These are phyloP conservation scores for Saccopteryx leptura DNA, from an alignment of 2,113 vertebrate species.

Conservation along the genomic window DNA sequence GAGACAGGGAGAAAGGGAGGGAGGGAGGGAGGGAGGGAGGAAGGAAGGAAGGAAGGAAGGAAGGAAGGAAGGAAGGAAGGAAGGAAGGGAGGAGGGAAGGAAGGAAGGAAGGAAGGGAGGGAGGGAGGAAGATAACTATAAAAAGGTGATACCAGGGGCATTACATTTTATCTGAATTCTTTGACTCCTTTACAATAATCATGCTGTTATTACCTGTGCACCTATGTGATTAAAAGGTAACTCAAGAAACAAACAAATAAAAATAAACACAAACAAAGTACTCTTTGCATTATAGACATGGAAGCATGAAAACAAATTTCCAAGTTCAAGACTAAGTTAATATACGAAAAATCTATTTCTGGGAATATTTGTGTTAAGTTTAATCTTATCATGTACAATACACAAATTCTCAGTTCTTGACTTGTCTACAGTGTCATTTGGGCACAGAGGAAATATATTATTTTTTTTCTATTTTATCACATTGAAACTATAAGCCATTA, in stretches of 20 bases:
- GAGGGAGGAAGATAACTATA: neutral
- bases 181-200: neutral
- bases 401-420: constrained; percentile 57
- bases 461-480: constrained; percentile 55
- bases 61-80: no score
- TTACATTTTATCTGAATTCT: constrained; percentile 33
- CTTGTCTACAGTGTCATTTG: constrained; percentile 5
- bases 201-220: neutral
- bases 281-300: neutral
- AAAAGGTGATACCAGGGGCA: neutral
- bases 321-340: constrained; percentile 10
- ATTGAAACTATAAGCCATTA: constrained; percentile 41
- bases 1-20: no score
- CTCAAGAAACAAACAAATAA: neutral
- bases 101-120: no score
- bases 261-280: constrained; percentile 7
- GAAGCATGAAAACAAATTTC: constrained; percentile 28
- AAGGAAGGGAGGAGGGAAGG: no score
- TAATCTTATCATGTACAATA: constrained; percentile 18
- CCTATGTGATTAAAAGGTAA: neutral
- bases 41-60: no score
- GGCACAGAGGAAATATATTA: constrained; percentile 49
- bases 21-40: no score
- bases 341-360: constrained; percentile 1
- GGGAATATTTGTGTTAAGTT: neutral